Base-by-base conservation (phyloP, 2,888 invertebrate species). In the Drosophila koepferae region DNA sequence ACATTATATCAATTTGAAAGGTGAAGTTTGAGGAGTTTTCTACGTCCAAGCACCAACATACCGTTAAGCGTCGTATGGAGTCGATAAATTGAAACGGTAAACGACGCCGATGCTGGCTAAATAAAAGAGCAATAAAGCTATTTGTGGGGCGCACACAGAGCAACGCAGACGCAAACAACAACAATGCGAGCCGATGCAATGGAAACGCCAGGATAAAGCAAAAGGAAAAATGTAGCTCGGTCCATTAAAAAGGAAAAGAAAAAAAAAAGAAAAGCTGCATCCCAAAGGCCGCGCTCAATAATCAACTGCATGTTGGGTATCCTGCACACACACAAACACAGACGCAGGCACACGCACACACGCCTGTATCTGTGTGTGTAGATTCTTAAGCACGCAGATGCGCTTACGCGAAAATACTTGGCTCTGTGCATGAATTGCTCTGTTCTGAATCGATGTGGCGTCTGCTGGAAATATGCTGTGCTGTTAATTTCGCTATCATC, bases 51-150 rank as follows among this genome's bases (percentile, higher is more conserved):
- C 55, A 36, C 20, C 41, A 18, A n/a, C 23, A 38, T 14, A 28
- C 16, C 38, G n/a, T 7, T 48, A 31, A 14, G 36, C 18, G 31
- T 9, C 66, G 64, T 58, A 66, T 53, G 66, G 66, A 70, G 63
- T 56, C 54, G 60, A 82, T 80, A 72, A 80, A 85, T 80, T 80
- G 80, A 80, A 87, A 68, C 72, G 66, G 82, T 80, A 76, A 87
- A 80, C 80, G 78, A 74, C 49, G 67, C 64, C 62, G 69, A 86
- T 79, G 49, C 70, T 43, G 71, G 78, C 75, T 76, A 80, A 85
- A 85, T 82, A 85, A 87, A 80, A 80, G 83, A 44, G 74, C 78
- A 82, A 84, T 87, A 88, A 84, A 84, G 86, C 74, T 80, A 85
- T 87, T 83, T 80, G 67, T 70, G 54, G 66, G 64, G 38, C 44